Evolutionary conservation across 2,797 vertebrate genomes (phyloP).

Genomic region (Manis crassicaudata): DNA sequence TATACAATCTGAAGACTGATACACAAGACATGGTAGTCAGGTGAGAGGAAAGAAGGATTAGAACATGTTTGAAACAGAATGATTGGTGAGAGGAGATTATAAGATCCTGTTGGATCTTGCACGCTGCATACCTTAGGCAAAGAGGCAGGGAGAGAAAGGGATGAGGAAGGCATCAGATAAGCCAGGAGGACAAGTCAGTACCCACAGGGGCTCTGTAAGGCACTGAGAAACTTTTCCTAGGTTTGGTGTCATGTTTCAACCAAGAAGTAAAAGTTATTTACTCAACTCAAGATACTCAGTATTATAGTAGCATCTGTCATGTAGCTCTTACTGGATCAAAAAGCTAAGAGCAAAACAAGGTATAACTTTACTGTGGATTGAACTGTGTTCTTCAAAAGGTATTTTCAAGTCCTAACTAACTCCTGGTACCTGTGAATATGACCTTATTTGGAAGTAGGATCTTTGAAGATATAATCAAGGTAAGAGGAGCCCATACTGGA

Average conservation of each 20-base stretch:
- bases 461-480: background rate
- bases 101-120: background rate
- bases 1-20: background rate
- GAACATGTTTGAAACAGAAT: background rate
- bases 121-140: background rate
- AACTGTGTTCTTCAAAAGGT: background rate
- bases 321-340: background rate
- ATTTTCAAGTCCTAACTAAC: background rate
- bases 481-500: background rate
- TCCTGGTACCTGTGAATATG: background rate
- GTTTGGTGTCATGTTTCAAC: background rate
- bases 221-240: background rate
- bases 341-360: background rate
- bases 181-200: too few species aligned
- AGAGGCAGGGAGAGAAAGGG: background rate
- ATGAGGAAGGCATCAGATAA: background rate
- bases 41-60: background rate
- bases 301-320: background rate
- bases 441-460: background rate
- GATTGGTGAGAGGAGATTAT: background rate
- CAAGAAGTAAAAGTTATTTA: background rate
- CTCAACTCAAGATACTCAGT: background rate
- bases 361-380: background rate
- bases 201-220: background rate
- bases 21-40: background rate